phyloP scores from a whole-genome alignment of 2,797 vertebrate genomes.

The Anableps anableps region DNA sequence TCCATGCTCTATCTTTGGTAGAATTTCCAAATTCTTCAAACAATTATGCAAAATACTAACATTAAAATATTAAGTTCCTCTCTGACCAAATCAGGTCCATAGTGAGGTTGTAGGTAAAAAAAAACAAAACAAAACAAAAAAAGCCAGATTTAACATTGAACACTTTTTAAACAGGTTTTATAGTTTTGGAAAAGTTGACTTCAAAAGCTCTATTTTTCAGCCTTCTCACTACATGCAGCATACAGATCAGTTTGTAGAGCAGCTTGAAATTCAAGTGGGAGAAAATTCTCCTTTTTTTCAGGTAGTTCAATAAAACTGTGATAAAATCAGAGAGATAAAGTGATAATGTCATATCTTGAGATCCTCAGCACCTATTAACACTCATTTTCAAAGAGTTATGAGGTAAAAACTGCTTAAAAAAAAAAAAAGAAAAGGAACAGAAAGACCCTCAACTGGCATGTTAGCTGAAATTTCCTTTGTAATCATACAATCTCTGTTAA shows the following conservation, averaged over 20 bases:
- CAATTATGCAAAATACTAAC: background rate
- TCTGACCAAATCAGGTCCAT: background rate
- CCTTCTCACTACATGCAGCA: no score
- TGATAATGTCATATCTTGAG: background rate
- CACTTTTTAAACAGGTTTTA: background rate
- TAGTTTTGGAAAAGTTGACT: background rate
- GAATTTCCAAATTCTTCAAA: background rate
- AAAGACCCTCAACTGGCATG: background rate
- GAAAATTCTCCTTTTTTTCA: background rate
- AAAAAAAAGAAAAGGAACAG: background rate
- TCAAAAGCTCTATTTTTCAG: background rate
- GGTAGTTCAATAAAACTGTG: background rate
- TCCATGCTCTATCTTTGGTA: background rate
- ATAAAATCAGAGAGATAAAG: background rate
- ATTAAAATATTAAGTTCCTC: background rate
- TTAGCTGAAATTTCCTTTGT: background rate
- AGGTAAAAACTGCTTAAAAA: background rate
- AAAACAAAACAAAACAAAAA: background rate
- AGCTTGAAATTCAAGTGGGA: background rate
- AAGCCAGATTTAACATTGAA: background rate
- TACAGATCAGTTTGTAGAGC: slow-evolving; percentile 4
- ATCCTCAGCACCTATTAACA: background rate
- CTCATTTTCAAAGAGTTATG: background rate
- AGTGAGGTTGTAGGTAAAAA: background rate
- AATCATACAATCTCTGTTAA: background rate